A percentile compares a stretch with the other conserved stretches of the same genome.
These are phyloP conservation scores for Yoshiicerus persimilis DNA, from an alignment of 1,140 invertebrate species.

Conservation along the genomic window DNA sequence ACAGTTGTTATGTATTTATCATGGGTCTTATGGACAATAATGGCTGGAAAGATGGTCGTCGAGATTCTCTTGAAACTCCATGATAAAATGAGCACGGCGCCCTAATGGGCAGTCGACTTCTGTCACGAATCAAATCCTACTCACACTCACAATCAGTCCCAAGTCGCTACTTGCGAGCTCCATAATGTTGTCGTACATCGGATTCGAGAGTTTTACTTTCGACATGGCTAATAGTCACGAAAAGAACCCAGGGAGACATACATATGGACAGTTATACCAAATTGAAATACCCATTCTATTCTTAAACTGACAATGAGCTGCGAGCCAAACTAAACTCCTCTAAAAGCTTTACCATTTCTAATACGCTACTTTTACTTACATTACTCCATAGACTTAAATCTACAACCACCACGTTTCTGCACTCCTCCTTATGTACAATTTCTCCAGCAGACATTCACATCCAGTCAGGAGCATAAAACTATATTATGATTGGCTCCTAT, in stretches of 20 bases:
- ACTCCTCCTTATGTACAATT: not conserved
- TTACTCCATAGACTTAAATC: too few relatives aligned
- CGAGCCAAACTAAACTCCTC: not conserved
- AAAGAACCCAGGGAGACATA: conserved; percentile 12
- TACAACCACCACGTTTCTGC: not conserved
- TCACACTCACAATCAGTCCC: conserved; percentile 18
- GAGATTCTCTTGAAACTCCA: not conserved
- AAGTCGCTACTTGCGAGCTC: not conserved
- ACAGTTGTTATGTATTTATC: conserved; percentile 23
- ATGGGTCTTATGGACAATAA: conserved; percentile 20
- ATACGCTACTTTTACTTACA: too few relatives aligned
- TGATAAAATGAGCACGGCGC: not conserved
- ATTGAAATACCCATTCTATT: conserved; percentile 10
- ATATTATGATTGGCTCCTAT: not conserved
- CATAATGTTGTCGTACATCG: conserved; percentile 8
- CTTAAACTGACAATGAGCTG: conserved; percentile 22
- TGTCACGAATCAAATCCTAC: conserved; percentile 19
- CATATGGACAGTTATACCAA: not conserved
- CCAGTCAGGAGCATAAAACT: not conserved
- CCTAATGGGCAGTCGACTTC: not conserved
- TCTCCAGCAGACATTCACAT: not conserved
- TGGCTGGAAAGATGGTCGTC: not conserved
- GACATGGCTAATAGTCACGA: conserved; percentile 15
- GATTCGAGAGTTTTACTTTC: not conserved
- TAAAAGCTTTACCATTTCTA: not conserved